Conservation (phyloP, 2,113 vertebrate species). For the Salvelinus alpinus region DNA sequence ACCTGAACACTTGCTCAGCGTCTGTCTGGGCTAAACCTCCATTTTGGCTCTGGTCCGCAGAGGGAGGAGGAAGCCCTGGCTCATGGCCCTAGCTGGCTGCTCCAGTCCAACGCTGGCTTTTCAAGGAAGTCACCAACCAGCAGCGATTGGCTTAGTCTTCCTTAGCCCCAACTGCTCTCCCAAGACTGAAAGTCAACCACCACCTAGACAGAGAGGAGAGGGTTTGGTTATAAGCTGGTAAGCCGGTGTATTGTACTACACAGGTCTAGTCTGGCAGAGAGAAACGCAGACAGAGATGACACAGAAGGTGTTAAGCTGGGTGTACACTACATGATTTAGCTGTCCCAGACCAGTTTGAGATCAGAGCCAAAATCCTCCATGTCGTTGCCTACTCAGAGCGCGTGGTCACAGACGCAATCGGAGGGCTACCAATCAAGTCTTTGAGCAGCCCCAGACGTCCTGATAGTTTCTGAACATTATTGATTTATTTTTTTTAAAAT, state of each 20-base stretch:
- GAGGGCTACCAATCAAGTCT: too few relatives aligned
- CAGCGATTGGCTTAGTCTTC: background rate
- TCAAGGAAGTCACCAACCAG: background rate
- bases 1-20: conserved; percentile 16
- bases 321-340: too few relatives aligned
- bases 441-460: too few relatives aligned
- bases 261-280: background rate
- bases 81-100: background rate
- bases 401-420: too few relatives aligned
- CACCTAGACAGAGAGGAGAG: background rate
- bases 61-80: background rate
- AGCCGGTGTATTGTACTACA: background rate
- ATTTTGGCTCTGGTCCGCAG: conserved; percentile 5
- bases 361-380: too few relatives aligned
- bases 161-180: background rate
- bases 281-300: background rate
- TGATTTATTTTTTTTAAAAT: too few relatives aligned
- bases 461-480: too few relatives aligned
- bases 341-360: too few relatives aligned
- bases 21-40: background rate
- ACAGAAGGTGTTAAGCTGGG: background rate
- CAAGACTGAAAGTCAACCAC: background rate
- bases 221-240: background rate
- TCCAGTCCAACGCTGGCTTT: background rate
- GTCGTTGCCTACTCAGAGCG: too few relatives aligned